Evolutionary conservation across 2,797 vertebrate species (phyloP).

Genomic region (Mormyrops boulengeri): DNA sequence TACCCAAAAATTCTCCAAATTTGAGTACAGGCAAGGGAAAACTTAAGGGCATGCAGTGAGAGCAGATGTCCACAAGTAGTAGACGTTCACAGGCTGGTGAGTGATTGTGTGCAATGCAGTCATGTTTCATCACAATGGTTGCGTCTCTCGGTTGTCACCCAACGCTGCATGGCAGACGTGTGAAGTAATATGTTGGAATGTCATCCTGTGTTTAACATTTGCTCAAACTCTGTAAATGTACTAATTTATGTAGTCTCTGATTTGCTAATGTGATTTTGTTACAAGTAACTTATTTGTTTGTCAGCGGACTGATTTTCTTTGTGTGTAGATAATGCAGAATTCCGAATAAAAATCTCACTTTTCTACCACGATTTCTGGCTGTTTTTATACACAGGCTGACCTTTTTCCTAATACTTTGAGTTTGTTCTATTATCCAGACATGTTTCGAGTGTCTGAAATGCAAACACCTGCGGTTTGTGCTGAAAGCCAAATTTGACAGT

Average conservation of each 20-base stretch:
- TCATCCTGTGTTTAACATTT: not conserved
- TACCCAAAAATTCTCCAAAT: not conserved
- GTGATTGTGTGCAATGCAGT: not conserved
- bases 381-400: not conserved
- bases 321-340: not conserved
- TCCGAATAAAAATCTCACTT: not conserved
- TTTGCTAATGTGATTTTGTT: not conserved
- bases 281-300: constrained; percentile 11
- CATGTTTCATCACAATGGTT: not conserved
- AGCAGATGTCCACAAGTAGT: not conserved
- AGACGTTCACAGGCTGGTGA: not conserved
- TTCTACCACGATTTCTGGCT: not conserved
- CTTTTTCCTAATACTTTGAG: not conserved
- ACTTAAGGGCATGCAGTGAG: not conserved
- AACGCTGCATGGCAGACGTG: not conserved
- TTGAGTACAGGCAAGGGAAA: not conserved
- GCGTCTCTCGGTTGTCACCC: not conserved
- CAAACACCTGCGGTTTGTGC: not conserved
- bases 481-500: not conserved
- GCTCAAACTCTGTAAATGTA: not conserved
- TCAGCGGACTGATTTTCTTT: not conserved
- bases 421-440: not conserved
- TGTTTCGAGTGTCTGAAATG: not conserved
- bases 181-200: not conserved
- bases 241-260: not conserved